phyloP scores from a whole-genome alignment of 2,888 invertebrate genomes.

The Acronicta psi region DNA sequence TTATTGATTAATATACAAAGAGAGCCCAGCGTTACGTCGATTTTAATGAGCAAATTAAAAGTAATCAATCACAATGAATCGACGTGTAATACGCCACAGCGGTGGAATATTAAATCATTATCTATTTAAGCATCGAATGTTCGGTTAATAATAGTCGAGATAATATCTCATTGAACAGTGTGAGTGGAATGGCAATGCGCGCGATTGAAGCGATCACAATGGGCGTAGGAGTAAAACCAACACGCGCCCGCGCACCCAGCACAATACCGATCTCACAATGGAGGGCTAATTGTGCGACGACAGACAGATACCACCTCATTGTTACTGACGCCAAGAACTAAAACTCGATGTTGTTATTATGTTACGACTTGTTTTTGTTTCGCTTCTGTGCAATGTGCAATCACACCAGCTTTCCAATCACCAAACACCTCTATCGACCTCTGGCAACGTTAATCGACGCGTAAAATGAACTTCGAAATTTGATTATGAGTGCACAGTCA shows the following conservation, averaged over 20 bases:
- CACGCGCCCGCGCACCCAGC: constrained; percentile 76
- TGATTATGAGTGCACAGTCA: constrained; percentile 65
- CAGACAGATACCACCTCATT: constrained; percentile 77
- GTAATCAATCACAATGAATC: constrained; percentile 79
- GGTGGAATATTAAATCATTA: constrained; percentile 75
- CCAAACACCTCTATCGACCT: constrained; percentile 53
- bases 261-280: constrained; percentile 79
- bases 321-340: constrained; percentile 67
- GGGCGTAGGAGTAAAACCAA: constrained; percentile 85
- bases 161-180: constrained; percentile 80
- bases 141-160: constrained; percentile 77
- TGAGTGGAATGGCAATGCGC: constrained; percentile 75
- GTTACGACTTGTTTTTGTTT: constrained; percentile 46
- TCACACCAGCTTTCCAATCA: constrained; percentile 55
- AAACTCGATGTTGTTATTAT: constrained; percentile 63
- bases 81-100: constrained; percentile 59
- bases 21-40: constrained; percentile 69
- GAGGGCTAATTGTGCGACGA: constrained; percentile 86
- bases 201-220: constrained; percentile 80
- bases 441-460: constrained; percentile 60
- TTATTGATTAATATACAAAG: constrained; percentile 32
- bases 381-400: constrained; percentile 58
- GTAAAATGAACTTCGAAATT: constrained; percentile 71
- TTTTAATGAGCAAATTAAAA: constrained; percentile 67
- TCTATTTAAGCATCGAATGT: constrained; percentile 75